Evolutionary conservation across 2,797 vertebrate species (phyloP).

Genomic region (Lithobates pipiens): DNA sequence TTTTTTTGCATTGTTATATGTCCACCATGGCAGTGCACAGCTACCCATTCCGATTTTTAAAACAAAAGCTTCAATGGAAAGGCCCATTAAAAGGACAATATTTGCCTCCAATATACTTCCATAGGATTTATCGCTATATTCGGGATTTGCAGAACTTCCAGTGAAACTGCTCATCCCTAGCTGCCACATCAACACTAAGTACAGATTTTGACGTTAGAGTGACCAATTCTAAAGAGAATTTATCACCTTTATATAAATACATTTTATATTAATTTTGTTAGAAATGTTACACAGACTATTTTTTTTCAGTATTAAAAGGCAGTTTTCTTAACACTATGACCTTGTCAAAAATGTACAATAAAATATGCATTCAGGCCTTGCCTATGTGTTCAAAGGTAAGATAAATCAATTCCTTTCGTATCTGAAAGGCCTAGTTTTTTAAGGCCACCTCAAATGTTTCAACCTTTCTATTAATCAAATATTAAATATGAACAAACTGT

Average conservation of each 20-base stretch:
- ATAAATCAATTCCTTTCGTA: constrained; percentile 11
- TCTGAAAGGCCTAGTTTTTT: constrained; percentile 3
- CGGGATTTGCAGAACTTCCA: too few relatives aligned
- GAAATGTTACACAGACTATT: background rate
- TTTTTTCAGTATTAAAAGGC: background rate
- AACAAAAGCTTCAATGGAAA: too few relatives aligned
- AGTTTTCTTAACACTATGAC: background rate
- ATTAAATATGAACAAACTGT: constrained; percentile 13
- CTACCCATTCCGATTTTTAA: too few relatives aligned
- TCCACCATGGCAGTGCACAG: too few relatives aligned
- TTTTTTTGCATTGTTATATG: too few relatives aligned
- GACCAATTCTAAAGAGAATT: background rate
- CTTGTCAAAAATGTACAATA: constrained; percentile 14
- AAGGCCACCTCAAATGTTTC: background rate
- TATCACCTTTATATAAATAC: background rate
- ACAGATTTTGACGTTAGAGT: background rate
- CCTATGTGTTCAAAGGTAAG: constrained; percentile 2
- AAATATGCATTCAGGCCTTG: constrained; percentile 3
- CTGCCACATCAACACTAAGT: background rate
- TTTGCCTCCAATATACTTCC: too few relatives aligned
- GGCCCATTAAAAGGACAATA: too few relatives aligned
- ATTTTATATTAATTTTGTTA: background rate
- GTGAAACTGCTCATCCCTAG: too few relatives aligned
- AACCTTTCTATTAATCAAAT: constrained; percentile 17
- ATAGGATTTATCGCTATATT: too few relatives aligned